A percentile compares a stretch with the other conserved stretches of the same genome.
Evolutionary conservation across 1,140 invertebrate genomes (phyloP).

Genomic region (Cardiocondyla obscurior): DNA sequence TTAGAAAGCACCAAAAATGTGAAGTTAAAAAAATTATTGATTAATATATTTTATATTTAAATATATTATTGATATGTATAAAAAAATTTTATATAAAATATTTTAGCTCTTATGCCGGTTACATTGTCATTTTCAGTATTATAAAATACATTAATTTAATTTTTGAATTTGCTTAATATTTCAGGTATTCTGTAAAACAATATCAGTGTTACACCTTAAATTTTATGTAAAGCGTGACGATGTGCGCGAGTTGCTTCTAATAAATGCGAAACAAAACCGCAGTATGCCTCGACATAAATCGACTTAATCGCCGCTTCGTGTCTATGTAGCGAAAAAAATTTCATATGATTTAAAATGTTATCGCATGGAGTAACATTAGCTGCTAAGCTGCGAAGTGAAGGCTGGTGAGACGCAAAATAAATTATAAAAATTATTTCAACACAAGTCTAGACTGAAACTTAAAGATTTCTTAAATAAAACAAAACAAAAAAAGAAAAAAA

Average conservation of each 20-base stretch:
- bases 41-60: conserved; percentile 43
- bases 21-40: conserved; percentile 23
- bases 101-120: conserved; percentile 1
- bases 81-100: neutral
- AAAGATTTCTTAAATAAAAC: neutral
- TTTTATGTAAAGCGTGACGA: conserved; percentile 41
- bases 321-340: conserved; percentile 47
- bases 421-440: conserved; percentile 11
- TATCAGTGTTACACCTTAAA: conserved; percentile 63
- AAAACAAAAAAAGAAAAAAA: neutral
- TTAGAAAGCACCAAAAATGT: neutral
- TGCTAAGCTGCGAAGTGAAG: conserved; percentile 32
- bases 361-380: neutral
- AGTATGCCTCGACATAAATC: neutral
- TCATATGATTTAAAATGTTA: neutral
- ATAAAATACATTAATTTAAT: conserved; percentile 55
- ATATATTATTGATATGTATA: neutral
- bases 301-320: neutral
- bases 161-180: conserved; percentile 71
- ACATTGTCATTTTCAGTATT: conserved; percentile 3
- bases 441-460: neutral
- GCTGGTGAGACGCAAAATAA: conserved; percentile 33
- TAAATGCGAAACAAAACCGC: conserved; percentile 67
- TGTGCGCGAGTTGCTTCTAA: conserved; percentile 59
- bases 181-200: conserved; percentile 70